phyloP scores from a whole-genome alignment of 2,888 invertebrate species.

The Corbicula japonica region DNA sequence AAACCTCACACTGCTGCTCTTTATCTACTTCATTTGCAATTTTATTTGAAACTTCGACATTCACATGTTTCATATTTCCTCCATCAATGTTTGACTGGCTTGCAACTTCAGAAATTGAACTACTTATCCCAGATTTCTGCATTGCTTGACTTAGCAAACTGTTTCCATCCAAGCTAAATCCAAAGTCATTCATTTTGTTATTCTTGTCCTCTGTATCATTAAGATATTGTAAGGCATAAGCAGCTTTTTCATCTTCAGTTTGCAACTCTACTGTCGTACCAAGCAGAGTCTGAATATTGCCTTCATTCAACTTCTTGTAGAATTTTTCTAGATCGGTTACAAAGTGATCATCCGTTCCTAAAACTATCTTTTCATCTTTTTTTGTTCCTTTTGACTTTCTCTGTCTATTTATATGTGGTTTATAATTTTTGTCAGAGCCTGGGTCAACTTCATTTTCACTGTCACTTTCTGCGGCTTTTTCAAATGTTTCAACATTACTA shows the following conservation, averaged over 20 bases:
- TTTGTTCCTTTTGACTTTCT: too few species aligned
- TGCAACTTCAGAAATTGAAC: not conserved
- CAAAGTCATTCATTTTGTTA: not conserved
- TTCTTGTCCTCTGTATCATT: too few species aligned
- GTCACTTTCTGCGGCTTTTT: too few species aligned
- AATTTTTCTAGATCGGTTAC: not conserved
- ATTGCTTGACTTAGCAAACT: not conserved
- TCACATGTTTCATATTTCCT: too few species aligned
- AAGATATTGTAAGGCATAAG: not conserved
- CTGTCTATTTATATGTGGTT: too few species aligned
- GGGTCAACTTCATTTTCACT: too few species aligned
- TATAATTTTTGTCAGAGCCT: too few species aligned
- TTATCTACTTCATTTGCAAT: too few species aligned
- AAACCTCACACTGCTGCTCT: too few species aligned
- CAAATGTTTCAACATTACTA: too few species aligned
- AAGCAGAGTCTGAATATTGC: slow-evolving; percentile 2
- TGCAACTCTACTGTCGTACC: not conserved
- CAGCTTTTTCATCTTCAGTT: slow-evolving; percentile 10
- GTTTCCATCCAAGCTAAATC: not conserved
- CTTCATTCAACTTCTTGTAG: slow-evolving; percentile 4
- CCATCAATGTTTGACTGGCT: too few species aligned
- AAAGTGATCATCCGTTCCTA: not conserved
- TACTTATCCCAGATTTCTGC: not conserved
- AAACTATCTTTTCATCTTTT: not conserved
- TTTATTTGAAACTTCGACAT: too few species aligned